These are phyloP conservation scores for Aquatica leii DNA, from an alignment of 2,888 invertebrate genomes.

Conservation along the genomic window DNA sequence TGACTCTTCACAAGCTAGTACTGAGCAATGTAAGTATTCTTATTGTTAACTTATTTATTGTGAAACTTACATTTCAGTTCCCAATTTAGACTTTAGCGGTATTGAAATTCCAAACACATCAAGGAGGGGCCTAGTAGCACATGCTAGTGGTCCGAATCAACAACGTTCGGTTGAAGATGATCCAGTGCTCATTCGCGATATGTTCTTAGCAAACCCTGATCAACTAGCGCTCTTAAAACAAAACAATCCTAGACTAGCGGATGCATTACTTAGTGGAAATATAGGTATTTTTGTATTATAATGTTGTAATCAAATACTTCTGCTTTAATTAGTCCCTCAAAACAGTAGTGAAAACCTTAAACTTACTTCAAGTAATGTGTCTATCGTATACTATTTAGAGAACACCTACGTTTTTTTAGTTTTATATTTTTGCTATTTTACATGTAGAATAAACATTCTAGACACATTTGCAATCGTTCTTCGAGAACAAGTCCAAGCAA, in stretches of 20 bases:
- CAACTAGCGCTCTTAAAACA: conserved; percentile 90
- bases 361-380: no score
- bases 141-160: conserved; percentile 17
- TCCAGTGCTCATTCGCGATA: conserved; percentile 83
- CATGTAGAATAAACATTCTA: conserved; percentile 56
- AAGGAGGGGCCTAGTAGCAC: conserved; percentile 28
- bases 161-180: conserved; percentile 72
- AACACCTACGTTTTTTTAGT: no score
- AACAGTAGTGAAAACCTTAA: no score
- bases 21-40: conserved; percentile 27
- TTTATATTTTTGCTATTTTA: background rate
- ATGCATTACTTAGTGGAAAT: conserved; percentile 86
- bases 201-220: conserved; percentile 89
- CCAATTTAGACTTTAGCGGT: conserved; percentile 80
- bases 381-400: no score
- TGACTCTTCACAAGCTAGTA: conserved; percentile 28
- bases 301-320: background rate
- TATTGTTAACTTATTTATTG: background rate
- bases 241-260: conserved; percentile 91
- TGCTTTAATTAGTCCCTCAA: background rate
- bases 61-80: conserved; percentile 48
- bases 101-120: conserved; percentile 78
- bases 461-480: conserved; percentile 83
- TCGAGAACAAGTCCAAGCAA: conserved; percentile 81
- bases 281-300: conserved; percentile 65